Evolutionary conservation across 2,888 invertebrate species (phyloP), one percentile per base, ranked within the genome.

Genomic region (Spodoptera picta): DNA sequence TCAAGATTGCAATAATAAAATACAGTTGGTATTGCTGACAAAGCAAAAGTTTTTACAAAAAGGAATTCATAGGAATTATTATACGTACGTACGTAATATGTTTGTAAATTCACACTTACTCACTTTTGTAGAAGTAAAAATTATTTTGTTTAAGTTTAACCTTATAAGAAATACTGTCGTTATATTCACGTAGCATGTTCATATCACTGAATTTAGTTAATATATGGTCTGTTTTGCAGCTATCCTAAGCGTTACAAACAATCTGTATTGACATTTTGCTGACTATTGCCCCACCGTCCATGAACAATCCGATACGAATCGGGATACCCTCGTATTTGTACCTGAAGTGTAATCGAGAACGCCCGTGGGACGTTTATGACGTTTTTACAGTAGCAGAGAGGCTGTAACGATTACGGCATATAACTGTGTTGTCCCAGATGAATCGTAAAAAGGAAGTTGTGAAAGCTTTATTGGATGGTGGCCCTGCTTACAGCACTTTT

Each of bases 401-500:
- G 69, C 62, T 69, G 71, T 79, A 78, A 79, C 81, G 76, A 83
- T 84, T 83, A 82, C 73, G 72, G 73, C 68, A 75, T 73, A 76
- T 74, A 74, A 75, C 69, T 73, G 70, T 80, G 62, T 79, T 77
- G 70, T 83, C 84, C 82, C 83, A 75, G 68, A 85, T 81, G 85
- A 83, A 80, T 83, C 80, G 76, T 85, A 85, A 90, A 86, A 80
- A 83, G 62, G 65, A 87, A 90, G 81, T 88, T 86, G 80, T 84
- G 83, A 89, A 84, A 87, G 87, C 87, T 87, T 89, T 90, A 88
- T 89, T 86, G 84, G 85, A 85, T 87, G 87, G 83, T 80, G 79
- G 81, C 76, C 79, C 79, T 79, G 79, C 81, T 86, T 83, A 86
- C 85, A 89, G 79, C 83, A 85, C 83, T 89, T 88, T 86, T 85